Evolutionary conservation across 2,113 vertebrate genomes (phyloP).

Genomic region (Alethe castanea): DNA sequence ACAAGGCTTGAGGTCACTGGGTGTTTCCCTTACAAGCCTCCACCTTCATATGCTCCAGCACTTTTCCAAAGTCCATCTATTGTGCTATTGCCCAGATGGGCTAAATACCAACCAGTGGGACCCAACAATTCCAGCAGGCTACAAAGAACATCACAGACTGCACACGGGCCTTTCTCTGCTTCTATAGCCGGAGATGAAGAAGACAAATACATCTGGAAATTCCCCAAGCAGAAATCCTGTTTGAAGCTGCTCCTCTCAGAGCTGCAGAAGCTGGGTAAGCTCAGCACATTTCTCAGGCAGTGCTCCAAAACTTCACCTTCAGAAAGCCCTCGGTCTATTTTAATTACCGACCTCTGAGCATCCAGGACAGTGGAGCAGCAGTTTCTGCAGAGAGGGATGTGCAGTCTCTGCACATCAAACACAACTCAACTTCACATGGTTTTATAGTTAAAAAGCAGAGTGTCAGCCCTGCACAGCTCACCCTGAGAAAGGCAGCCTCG

Average conservation of each 20-base stretch:
- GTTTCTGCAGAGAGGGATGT: not conserved
- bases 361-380: not conserved
- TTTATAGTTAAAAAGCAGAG: not conserved
- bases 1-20: not conserved
- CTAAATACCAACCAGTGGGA: not conserved
- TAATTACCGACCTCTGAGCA: not conserved
- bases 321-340: not conserved
- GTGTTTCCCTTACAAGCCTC: not conserved
- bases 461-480: not conserved
- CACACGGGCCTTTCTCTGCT: not conserved
- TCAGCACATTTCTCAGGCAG: constrained; percentile 30
- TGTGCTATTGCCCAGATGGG: not conserved
- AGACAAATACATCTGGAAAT: not conserved
- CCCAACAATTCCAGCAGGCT: not conserved
- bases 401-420: not conserved
- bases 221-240: not conserved
- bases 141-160: not conserved
- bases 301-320: constrained; percentile 15
- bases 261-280: not conserved
- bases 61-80: not conserved
- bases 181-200: not conserved
- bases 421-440: fast-evolving
- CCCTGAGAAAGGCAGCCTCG: not conserved
- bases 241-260: not conserved
- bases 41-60: not conserved